Percentiles rank a stretch among this genome's conserved stretches.
Conservation (phyloP, 2,888 invertebrate genomes). For the Galerucella pusilla region DNA sequence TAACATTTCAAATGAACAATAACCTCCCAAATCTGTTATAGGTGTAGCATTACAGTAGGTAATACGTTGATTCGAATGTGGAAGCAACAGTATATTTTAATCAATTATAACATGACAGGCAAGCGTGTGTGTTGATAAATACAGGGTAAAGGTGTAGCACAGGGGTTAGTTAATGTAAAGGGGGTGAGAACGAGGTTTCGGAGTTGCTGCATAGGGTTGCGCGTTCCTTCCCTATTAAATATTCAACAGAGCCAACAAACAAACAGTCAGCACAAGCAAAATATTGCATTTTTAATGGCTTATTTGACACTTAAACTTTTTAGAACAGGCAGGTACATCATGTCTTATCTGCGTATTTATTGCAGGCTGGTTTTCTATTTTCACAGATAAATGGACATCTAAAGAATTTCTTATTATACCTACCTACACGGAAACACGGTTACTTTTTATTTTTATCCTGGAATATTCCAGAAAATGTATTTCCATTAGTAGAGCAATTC, state of each 20-base stretch:
- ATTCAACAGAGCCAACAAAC: constrained; percentile 53
- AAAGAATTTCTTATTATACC: constrained; percentile 7
- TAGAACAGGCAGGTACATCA: constrained; percentile 49
- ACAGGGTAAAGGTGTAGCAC: constrained; percentile 43
- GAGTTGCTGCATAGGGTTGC: constrained; percentile 46
- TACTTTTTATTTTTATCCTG: too few relatives aligned
- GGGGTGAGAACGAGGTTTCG: constrained; percentile 40
- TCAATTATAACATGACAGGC: constrained; percentile 53
- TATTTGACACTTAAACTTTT: constrained; percentile 56
- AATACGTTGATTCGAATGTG: constrained; percentile 39
- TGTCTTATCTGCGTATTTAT: constrained; percentile 15
- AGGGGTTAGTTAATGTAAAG: constrained; percentile 47
- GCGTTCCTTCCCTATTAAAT: constrained; percentile 51
- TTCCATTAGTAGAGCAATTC: too few relatives aligned
- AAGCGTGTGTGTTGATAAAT: constrained; percentile 52
- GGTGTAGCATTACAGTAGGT: constrained; percentile 39
- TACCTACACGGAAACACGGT: background rate
- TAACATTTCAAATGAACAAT: background rate
- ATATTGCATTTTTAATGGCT: constrained; percentile 56
- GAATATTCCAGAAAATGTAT: background rate
- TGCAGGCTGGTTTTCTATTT: background rate
- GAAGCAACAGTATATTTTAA: constrained; percentile 52
- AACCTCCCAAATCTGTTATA: constrained; percentile 5
- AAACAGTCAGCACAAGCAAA: constrained; percentile 54
- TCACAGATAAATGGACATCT: constrained; percentile 5